A percentile compares a stretch with the other conserved stretches of the same genome.
These are phyloP conservation scores for Apeira syringaria DNA, from an alignment of 2,888 invertebrate genomes.

Conservation along the genomic window DNA sequence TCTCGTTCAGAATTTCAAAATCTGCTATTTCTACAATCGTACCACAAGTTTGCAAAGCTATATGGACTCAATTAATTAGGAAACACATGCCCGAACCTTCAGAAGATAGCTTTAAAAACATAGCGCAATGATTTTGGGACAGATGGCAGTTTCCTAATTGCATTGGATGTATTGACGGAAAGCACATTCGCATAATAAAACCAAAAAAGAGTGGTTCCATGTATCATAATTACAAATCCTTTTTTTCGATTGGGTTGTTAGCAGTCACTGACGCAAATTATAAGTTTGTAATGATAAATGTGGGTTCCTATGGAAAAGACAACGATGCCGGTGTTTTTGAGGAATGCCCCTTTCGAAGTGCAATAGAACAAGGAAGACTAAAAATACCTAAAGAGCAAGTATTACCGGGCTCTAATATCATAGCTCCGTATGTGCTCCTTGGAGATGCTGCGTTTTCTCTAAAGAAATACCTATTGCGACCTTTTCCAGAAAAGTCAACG, in stretches of 20 bases:
- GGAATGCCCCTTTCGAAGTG: constrained; percentile 5
- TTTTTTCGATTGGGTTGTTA: constrained; percentile 8
- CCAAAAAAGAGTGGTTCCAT: neutral
- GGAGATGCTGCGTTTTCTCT: neutral
- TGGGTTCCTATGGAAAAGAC: constrained; percentile 30
- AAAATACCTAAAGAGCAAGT: neutral
- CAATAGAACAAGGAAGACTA: neutral
- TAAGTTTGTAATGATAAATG: constrained; percentile 28
- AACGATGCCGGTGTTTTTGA: constrained; percentile 29
- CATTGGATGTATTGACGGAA: constrained; percentile 28
- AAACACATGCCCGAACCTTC: no score
- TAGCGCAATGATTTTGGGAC: neutral
- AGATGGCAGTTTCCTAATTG: constrained; percentile 29
- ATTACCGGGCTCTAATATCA: neutral
- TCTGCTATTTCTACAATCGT: neutral
- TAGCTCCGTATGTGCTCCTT: constrained; percentile 12
- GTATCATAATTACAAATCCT: constrained; percentile 9
- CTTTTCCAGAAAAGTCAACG: neutral
- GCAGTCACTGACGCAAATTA: constrained; percentile 23
- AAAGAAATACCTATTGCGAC: neutral
- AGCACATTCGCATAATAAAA: constrained; percentile 24
- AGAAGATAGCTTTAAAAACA: neutral
- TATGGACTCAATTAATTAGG: neutral
- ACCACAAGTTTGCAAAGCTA: neutral
- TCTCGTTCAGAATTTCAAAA: neutral